Conservation (phyloP, 1,140 invertebrate species). For the Drosophila sucinea region DNA sequence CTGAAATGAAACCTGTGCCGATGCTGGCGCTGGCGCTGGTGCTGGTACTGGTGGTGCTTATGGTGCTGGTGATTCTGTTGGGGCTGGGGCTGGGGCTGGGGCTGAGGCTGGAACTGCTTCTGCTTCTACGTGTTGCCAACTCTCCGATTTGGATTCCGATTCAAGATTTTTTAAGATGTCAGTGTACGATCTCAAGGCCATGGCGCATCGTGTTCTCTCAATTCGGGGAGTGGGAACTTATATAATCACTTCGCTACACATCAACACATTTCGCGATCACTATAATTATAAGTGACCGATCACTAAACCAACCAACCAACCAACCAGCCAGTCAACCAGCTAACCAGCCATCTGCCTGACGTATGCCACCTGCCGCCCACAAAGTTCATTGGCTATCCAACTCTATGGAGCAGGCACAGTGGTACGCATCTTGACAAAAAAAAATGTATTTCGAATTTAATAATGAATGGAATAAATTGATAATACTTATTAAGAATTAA, state of each 20-base stretch:
- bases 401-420: background rate
- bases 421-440: background rate
- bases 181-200: conserved; percentile 69
- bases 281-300: conserved; percentile 4
- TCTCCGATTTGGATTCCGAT: conserved; percentile 16
- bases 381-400: conserved; percentile 50
- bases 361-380: conserved; percentile 6
- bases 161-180: conserved; percentile 46
- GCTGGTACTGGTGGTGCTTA: conserved; percentile 16
- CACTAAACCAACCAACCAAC: background rate
- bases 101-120: background rate
- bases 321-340: too few species aligned
- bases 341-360: background rate
- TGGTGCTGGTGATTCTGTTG: conserved; percentile 24
- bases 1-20: conserved; percentile 59
- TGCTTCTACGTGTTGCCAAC: conserved; percentile 32
- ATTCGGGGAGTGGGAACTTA: background rate
- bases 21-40: conserved; percentile 3
- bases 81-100: conserved; percentile 9
- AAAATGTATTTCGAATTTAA: too few species aligned
- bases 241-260: conserved; percentile 9
- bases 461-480: too few species aligned
- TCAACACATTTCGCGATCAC: background rate
- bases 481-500: too few species aligned
- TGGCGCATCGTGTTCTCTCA: conserved; percentile 54